These are phyloP conservation scores for Potamilus streckersoni DNA, from an alignment of 1,140 invertebrate species.

Conservation along the genomic window DNA sequence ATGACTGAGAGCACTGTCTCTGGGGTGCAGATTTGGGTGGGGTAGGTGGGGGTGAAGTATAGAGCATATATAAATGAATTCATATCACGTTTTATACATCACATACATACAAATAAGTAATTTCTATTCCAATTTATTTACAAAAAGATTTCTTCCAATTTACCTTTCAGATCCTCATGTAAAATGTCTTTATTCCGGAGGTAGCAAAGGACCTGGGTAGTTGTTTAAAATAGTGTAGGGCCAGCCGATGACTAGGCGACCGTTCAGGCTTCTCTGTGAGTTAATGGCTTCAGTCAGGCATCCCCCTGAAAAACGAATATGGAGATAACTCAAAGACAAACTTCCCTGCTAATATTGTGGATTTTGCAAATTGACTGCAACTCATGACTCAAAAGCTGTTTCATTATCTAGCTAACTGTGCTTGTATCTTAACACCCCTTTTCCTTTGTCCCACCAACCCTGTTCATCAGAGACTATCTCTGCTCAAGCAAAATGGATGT, in stretches of 20 bases:
- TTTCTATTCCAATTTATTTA: neutral
- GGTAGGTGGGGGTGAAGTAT: neutral
- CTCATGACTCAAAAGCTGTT: no score
- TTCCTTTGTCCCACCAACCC: no score
- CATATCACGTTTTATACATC: neutral
- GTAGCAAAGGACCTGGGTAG: constrained; percentile 48
- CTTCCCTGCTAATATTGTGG: no score
- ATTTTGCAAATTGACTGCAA: no score
- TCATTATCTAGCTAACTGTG: no score
- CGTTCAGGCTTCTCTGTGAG: constrained; percentile 39
- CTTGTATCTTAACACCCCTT: no score
- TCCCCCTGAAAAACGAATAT: constrained; percentile 42
- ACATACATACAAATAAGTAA: neutral
- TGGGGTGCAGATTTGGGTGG: no score
- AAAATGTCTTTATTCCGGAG: constrained; percentile 47
- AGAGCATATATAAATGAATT: neutral
- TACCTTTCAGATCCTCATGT: constrained; percentile 65
- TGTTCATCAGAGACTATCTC: no score
- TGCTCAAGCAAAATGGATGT: no score
- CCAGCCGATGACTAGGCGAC: constrained; percentile 50
- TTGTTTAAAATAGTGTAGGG: constrained; percentile 53
- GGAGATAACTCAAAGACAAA: no score
- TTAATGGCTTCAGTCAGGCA: constrained; percentile 54
- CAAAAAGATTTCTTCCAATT: neutral
- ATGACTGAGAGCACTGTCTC: neutral